Evolutionary conservation across 2,113 vertebrate genomes (phyloP).

Genomic region (Irena cyanogastra): DNA sequence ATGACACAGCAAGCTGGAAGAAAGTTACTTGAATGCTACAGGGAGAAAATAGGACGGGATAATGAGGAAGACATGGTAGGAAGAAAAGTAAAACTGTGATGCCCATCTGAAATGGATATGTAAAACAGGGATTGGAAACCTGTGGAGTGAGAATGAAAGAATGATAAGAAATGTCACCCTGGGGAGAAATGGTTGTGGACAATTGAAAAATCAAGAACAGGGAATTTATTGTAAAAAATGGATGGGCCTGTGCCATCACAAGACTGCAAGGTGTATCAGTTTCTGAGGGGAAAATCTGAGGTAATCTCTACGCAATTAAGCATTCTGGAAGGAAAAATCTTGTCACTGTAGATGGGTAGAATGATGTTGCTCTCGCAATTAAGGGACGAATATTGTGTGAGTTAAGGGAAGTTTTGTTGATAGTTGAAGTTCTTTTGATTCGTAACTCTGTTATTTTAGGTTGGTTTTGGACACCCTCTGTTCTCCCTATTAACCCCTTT

Average conservation of each 20-base stretch:
- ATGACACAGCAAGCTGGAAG: neutral
- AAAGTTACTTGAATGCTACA: neutral
- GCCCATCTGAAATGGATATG: accelerated
- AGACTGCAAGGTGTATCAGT: neutral
- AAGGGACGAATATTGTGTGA: no score
- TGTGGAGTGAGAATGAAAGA: neutral
- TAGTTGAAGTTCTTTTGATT: no score
- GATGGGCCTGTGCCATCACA: accelerated
- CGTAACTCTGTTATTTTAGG: no score
- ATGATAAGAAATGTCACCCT: neutral
- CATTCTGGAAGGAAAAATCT: neutral
- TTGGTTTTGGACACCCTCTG: no score
- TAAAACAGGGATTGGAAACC: neutral
- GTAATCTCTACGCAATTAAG: neutral
- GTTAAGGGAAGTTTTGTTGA: no score
- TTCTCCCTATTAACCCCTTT: no score
- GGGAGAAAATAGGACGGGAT: neutral
- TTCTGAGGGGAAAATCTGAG: neutral
- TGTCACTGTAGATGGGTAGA: neutral
- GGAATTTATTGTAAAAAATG: neutral
- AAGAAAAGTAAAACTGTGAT: neutral
- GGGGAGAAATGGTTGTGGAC: neutral
- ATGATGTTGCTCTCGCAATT: no score
- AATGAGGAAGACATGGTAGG: neutral
- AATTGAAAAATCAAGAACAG: neutral